A percentile compares a stretch with the other conserved stretches of the same genome.
Conservation (phyloP, 2,797 vertebrate species). For the Lacerta bilineata region DNA sequence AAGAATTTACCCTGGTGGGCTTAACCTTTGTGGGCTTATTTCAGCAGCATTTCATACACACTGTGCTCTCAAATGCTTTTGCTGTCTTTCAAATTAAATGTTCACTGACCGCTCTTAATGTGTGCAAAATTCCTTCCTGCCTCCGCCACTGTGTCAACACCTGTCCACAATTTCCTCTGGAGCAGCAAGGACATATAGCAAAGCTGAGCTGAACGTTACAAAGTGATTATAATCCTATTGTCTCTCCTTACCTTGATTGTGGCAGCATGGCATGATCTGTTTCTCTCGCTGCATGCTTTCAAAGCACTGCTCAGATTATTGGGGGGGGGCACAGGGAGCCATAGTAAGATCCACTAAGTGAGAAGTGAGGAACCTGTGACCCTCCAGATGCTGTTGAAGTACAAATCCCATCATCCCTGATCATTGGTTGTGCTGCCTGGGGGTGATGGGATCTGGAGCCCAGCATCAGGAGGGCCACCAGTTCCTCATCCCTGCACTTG, state of each 20-base stretch:
- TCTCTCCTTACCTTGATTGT: background rate
- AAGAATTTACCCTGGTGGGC: background rate
- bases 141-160: background rate
- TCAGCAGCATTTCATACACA: background rate
- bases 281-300: too few species aligned
- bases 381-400: too few species aligned
- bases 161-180: background rate
- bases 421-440: too few species aligned
- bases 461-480: too few species aligned
- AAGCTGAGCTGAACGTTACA: background rate
- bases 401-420: too few species aligned
- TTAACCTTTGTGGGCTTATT: background rate
- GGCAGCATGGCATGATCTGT: background rate
- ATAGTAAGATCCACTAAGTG: background rate
- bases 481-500: too few species aligned
- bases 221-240: background rate
- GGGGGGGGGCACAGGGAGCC: background rate
- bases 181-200: background rate
- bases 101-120: background rate
- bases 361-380: too few species aligned
- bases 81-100: background rate
- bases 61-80: slow-evolving; percentile 4
- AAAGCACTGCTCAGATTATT: background rate
- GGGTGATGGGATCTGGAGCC: too few species aligned
- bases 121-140: background rate